Evolutionary conservation across 1,140 invertebrate genomes (phyloP).

Genomic region (Anastrepha obliqua): DNA sequence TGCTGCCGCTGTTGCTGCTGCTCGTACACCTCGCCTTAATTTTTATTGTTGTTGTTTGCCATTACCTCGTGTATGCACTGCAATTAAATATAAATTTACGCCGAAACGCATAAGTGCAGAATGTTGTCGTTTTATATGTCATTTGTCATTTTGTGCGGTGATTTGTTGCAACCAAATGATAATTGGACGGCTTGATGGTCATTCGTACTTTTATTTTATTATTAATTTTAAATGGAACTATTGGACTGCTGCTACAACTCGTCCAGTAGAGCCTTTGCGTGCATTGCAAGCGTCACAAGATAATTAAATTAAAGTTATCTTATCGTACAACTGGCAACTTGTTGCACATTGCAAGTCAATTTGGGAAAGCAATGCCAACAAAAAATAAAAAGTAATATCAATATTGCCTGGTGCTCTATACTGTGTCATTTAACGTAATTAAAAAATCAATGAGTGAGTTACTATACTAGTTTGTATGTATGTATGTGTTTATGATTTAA

Average conservation of each 20-base stretch:
- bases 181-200: slow-evolving; percentile 16
- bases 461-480: too few relatives aligned
- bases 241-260: background rate
- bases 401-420: too few relatives aligned
- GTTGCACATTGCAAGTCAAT: slow-evolving; percentile 51
- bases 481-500: background rate
- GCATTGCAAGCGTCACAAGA: background rate
- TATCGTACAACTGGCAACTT: slow-evolving; percentile 9
- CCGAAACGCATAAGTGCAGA: background rate
- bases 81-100: slow-evolving; percentile 23
- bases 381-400: background rate
- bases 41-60: background rate
- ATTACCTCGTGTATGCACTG: background rate
- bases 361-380: background rate
- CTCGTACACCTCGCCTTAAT: background rate
- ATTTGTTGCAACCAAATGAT: slow-evolving; percentile 38
- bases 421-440: too few relatives aligned
- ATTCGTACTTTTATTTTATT: background rate
- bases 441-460: too few relatives aligned
- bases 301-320: slow-evolving; percentile 52
- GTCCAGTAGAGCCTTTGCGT: background rate
- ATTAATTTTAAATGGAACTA: background rate
- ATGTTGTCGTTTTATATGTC: slow-evolving; percentile 35
- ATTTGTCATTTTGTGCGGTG: slow-evolving; percentile 25
- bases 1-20: background rate